Conservation (phyloP, 2,888 invertebrate genomes). For the Luperina testacea region DNA sequence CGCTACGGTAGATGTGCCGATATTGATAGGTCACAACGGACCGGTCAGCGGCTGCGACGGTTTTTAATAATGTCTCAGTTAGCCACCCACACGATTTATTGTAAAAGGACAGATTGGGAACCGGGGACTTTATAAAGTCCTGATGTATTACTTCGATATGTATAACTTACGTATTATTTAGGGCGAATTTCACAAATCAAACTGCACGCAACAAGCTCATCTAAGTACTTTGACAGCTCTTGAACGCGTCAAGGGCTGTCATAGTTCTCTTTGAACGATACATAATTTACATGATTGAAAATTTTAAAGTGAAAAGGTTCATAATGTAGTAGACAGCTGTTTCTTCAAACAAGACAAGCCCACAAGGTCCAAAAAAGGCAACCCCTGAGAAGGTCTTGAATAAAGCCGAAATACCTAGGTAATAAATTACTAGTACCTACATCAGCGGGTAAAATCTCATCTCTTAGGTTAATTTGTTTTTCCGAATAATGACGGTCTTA, state of each 20-base stretch:
- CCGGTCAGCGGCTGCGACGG: slow-evolving; percentile 70
- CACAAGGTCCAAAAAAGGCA: neutral
- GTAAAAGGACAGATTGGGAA: slow-evolving; percentile 2
- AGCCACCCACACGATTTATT: slow-evolving; percentile 48
- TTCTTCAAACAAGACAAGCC: neutral
- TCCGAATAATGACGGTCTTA: no score
- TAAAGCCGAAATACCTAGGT: no score
- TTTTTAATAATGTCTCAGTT: slow-evolving; percentile 78
- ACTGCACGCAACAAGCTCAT: neutral
- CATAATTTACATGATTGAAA: neutral
- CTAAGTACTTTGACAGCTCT: neutral
- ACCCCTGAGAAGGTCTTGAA: neutral
- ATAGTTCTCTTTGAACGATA: neutral
- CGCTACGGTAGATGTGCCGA: slow-evolving; percentile 76
- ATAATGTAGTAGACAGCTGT: neutral
- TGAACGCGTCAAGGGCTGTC: neutral
- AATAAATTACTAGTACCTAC: no score
- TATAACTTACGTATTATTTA: neutral
- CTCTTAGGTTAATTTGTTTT: no score
- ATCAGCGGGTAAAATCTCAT: no score
- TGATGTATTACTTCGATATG: neutral
- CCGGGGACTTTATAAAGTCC: neutral
- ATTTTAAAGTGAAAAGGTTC: neutral
- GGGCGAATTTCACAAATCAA: neutral
- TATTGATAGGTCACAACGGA: slow-evolving; percentile 80